Evolutionary conservation across 1,140 invertebrate genomes (phyloP).

Genomic region (Aphelinus atriplicis): DNA sequence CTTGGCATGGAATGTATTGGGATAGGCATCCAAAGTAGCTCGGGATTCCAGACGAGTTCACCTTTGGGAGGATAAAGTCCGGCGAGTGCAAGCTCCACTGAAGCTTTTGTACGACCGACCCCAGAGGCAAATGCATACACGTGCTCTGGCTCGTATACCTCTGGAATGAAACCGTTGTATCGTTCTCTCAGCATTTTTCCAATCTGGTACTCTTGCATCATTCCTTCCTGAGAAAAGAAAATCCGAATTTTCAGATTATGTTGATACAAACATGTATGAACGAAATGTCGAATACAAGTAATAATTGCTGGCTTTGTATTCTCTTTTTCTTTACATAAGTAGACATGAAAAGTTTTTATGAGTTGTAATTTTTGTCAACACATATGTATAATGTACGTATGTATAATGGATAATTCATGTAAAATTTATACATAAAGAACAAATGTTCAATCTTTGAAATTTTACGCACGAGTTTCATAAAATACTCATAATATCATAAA

Average conservation of each 20-base stretch:
- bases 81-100: constrained; percentile 66
- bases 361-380: too few species aligned
- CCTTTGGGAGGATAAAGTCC: constrained; percentile 66
- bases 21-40: constrained; percentile 25
- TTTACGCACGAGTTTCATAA: too few species aligned
- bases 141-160: constrained; percentile 63
- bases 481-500: too few species aligned
- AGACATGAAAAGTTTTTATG: too few species aligned
- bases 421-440: too few species aligned
- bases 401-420: too few species aligned
- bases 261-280: too few species aligned
- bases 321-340: too few species aligned
- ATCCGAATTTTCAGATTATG: background rate
- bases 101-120: constrained; percentile 70
- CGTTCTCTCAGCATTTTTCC: constrained; percentile 67
- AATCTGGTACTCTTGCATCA: constrained; percentile 47
- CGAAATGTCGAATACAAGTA: background rate
- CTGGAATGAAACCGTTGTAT: constrained; percentile 65
- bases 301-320: background rate
- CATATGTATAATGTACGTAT: too few species aligned
- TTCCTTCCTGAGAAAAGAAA: constrained; percentile 8
- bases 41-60: constrained; percentile 63
- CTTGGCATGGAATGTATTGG: constrained; percentile 12
- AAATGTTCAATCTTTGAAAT: too few species aligned
- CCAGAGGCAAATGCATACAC: constrained; percentile 64